Base-by-base conservation (phyloP, 2,888 invertebrate species). In the Sepiola atlantica region DNA sequence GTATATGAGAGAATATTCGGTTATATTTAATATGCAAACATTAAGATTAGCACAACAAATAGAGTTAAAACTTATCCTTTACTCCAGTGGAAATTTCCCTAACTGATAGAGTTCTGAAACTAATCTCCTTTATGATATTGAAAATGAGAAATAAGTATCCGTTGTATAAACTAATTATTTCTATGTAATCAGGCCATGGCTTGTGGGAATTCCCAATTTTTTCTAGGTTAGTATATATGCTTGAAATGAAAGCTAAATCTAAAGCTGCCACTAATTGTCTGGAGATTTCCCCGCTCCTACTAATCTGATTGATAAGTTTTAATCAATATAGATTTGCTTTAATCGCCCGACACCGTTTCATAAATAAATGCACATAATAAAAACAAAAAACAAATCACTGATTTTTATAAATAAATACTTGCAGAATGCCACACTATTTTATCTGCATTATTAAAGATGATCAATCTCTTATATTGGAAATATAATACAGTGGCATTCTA, bases 171-270 rank as follows among this genome's bases (percentile, higher is more conserved):
- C 45, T 45, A 45, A 45, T 8, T n/a, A n/a, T n/a, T n/a, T 45
- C 45, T 45, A 45, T 2, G 45, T 45, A n/a, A 77, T 77, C n/a
- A 77, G n/a, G 77, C 12, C n/a, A 77, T 77, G 77, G 77, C n/a
- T 77, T 32, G n/a, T 77, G 77, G 77, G 77, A 77, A 77, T 77
- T 45, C n/a, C n/a, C 77, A 77, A 77, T n/a, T 21, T 24, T 61
- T 28, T 61, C 28, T 61, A 77, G 77, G n/a, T 77, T n/a, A 77
- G 77, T 77, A n/a, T 8, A n/a, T n/a, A 77, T 21, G 14, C 12
- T 77, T n/a, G 77, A n/a, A n/a, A n/a, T 77, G 77, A n/a, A 77
- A n/a, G n/a, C 77, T 77, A 32, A 77, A 77, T 77, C n/a, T 77
- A 77, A 77, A 77, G 77, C 77, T 16, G n/a, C 77, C n/a, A 77